A percentile compares a stretch with the other conserved stretches of the same genome.
phyloP scores from a whole-genome alignment of 1,140 invertebrate genomes.

The Caenorhabditis inopinata region DNA sequence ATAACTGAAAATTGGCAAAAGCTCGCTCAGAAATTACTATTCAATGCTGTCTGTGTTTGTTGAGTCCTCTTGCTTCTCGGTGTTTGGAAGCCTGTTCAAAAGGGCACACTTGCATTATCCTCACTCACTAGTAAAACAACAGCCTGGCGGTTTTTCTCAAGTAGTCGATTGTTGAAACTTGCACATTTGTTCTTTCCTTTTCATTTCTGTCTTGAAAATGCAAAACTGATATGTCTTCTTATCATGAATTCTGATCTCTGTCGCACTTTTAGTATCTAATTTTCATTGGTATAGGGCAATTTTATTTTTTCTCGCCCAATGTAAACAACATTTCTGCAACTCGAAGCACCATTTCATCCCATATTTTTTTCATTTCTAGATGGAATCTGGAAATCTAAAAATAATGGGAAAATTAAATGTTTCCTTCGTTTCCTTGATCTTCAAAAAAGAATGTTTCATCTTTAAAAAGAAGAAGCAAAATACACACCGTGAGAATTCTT shows the following conservation, averaged over 20 bases:
- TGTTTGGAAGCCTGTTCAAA: neutral
- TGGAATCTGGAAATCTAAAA: too few relatives aligned
- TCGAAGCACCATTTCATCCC: too few relatives aligned
- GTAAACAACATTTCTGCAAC: too few relatives aligned
- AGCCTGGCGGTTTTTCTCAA: neutral
- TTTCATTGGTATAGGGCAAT: too few relatives aligned
- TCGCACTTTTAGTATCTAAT: too few relatives aligned
- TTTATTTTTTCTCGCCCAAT: too few relatives aligned
- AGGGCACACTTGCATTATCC: neutral
- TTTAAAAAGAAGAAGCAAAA: neutral
- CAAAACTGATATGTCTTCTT: too few relatives aligned
- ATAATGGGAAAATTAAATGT: too few relatives aligned
- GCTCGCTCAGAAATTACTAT: neutral
- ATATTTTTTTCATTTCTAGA: too few relatives aligned
- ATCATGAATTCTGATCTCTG: too few relatives aligned
- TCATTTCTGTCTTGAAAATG: too few relatives aligned
- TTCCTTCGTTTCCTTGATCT: neutral
- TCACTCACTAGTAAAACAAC: neutral
- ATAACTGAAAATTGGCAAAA: too few relatives aligned
- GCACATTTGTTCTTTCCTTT: neutral
- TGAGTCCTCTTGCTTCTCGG: neutral
- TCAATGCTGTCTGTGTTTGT: conserved; percentile 6
- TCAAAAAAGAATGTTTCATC: neutral
- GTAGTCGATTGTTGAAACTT: neutral
- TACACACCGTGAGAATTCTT: neutral